These are phyloP conservation scores for Priocnemis perturbator DNA, from an alignment of 2,888 invertebrate species.

Conservation along the genomic window DNA sequence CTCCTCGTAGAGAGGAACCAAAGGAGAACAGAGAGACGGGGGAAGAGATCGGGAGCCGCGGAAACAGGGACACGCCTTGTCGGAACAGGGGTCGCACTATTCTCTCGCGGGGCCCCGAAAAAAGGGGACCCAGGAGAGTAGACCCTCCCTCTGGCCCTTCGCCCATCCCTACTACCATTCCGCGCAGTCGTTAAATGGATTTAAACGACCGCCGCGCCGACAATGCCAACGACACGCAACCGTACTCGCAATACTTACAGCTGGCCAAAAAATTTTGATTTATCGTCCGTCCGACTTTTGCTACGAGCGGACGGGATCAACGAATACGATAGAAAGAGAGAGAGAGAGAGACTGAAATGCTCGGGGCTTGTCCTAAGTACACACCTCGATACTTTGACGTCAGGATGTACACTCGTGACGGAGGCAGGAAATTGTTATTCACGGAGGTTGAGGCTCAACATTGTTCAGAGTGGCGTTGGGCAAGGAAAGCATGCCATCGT, in stretches of 20 bases:
- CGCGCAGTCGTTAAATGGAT: constrained; percentile 56
- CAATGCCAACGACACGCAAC: constrained; percentile 57
- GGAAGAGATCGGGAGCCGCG: constrained; percentile 23
- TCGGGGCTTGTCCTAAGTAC: not conserved
- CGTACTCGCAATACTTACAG: constrained; percentile 44
- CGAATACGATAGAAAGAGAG: not conserved
- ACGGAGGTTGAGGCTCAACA: too few relatives aligned
- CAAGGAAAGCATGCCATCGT: too few relatives aligned
- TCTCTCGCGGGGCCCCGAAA: constrained; percentile 23
- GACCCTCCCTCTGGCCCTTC: not conserved
- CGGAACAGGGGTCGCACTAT: constrained; percentile 41
- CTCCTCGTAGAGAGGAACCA: constrained; percentile 34
- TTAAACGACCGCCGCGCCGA: constrained; percentile 56
- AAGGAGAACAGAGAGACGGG: not conserved
- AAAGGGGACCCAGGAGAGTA: too few relatives aligned
- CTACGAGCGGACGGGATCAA: constrained; percentile 18
- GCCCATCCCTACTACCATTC: constrained; percentile 15
- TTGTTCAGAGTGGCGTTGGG: too few relatives aligned
- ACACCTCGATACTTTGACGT: too few relatives aligned
- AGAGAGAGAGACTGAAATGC: not conserved
- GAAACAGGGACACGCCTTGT: constrained; percentile 61
- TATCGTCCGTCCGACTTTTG: constrained; percentile 49
- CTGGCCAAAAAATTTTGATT: constrained; percentile 56
- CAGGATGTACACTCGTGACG: too few relatives aligned
- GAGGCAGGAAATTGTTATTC: too few relatives aligned